Percentiles rank a stretch among this genome's conserved stretches.
Evolutionary conservation across 2,888 invertebrate species (phyloP).

Genomic region (Perdita meconis): DNA sequence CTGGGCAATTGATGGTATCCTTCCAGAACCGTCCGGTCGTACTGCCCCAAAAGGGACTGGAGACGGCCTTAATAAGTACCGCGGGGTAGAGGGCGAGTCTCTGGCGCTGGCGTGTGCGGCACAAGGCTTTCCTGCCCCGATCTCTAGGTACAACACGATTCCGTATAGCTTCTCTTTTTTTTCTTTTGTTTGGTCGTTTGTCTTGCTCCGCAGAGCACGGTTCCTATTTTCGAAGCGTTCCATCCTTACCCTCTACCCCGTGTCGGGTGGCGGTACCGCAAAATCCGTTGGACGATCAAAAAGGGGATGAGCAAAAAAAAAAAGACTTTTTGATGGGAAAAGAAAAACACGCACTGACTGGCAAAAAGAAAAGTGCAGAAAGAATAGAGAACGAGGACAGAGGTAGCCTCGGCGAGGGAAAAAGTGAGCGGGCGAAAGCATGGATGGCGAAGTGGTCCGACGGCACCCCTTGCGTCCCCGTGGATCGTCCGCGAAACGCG

Average conservation of each 20-base stretch:
- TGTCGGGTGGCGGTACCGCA: constrained; percentile 70
- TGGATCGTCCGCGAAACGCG: background rate
- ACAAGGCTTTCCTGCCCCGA: constrained; percentile 83
- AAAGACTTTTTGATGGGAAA: constrained; percentile 10
- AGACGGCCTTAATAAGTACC: constrained; percentile 83
- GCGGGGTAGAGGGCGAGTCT: constrained; percentile 79
- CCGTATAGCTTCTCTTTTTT: constrained; percentile 66
- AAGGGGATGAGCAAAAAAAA: constrained; percentile 17
- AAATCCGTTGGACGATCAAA: constrained; percentile 43
- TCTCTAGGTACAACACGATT: constrained; percentile 80
- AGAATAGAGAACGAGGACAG: constrained; percentile 23
- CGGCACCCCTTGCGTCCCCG: too few relatives aligned
- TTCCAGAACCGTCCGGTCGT: constrained; percentile 83
- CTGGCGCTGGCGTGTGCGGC: constrained; percentile 81
- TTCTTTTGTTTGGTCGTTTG: constrained; percentile 56
- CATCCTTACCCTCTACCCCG: constrained; percentile 74
- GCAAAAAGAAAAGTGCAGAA: constrained; percentile 4
- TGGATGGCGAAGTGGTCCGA: constrained; percentile 14
- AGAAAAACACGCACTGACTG: constrained; percentile 17
- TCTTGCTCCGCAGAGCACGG: constrained; percentile 68
- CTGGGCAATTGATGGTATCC: constrained; percentile 69
- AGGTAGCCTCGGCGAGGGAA: constrained; percentile 26
- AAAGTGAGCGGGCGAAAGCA: constrained; percentile 43
- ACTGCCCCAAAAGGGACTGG: constrained; percentile 83
- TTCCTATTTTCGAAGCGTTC: constrained; percentile 66